Conservation (phyloP, 2,797 vertebrate species). For the Sebastes variabilis region DNA sequence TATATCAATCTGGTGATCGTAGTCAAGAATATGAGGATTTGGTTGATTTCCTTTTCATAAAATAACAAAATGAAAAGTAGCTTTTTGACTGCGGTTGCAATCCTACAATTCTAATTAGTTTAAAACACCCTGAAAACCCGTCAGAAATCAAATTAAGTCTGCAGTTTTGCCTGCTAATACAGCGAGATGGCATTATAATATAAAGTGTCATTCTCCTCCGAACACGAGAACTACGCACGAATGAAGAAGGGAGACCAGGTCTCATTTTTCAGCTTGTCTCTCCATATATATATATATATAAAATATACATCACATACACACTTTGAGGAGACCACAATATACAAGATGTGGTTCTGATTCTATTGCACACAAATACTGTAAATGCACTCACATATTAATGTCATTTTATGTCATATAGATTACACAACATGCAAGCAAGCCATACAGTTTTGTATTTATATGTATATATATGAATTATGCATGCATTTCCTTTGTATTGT, state of each 20-base stretch:
- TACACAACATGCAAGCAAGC: neutral
- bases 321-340: neutral
- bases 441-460: neutral
- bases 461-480: conserved; percentile 41
- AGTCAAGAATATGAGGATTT: neutral
- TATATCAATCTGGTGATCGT: neutral
- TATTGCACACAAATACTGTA: neutral
- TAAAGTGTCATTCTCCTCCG: neutral
- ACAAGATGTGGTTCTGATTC: neutral
- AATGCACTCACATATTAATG: neutral
- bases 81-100: neutral
- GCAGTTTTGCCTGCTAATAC: neutral
- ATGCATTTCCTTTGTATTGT: conserved; percentile 29
- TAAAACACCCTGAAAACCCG: neutral
- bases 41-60: neutral
- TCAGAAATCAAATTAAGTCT: neutral
- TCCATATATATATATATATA: neutral
- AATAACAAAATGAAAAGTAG: neutral
- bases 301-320: neutral
- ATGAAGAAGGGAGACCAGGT: neutral
- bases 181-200: neutral
- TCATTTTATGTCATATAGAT: neutral
- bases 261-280: neutral
- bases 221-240: neutral
- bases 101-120: neutral